Base-by-base conservation (phyloP, 1,140 invertebrate genomes). In the Leptoteleia sp. region DNA sequence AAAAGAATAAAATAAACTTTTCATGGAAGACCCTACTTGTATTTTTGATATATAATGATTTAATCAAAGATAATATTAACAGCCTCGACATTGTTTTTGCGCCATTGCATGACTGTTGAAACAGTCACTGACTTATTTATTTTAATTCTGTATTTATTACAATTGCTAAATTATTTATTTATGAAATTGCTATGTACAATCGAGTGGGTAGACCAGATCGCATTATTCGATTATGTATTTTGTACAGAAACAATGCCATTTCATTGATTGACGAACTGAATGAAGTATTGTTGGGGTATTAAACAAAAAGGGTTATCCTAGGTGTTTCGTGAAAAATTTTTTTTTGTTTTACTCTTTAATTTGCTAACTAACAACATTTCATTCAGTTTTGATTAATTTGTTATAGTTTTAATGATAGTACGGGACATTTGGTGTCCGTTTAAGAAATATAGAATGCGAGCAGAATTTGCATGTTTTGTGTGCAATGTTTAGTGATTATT, bases 241-340 rank as follows among this genome's bases (percentile, higher is more conserved):
- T 50, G 35, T 59, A 70, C 22, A 72, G 35, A 52, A 65, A 68
- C 45, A 68, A 67, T 76, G 73, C 73, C 73, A 76, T 76, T 68
- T 62, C 37, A 52, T 59, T 50, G 11, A 62, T 54, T 55, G 15
- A 55, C 9, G 13, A 62, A n/a, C 57, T 62, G 55, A 62, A 68
- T 76, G 73, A 62, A 68, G n/a, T 73, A 40, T 73, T 64, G 67
- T 42, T 35, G 6, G 22, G 13, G 4, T 33, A 3, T 31, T n/a
- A n/a, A 48, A 54, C 5, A 16, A 29, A 17, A 22, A 22, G 40
- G 9, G 25, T 40, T 6, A 7, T 22, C 35, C 25, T 7, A 1
- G 17, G 1, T 25, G 16, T 52, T 35, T 7, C 8, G 1, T 35
- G 43, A 11, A 25, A 33, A 33, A 7, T 22, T 25, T 45, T n/a